Base-by-base conservation (phyloP, 2,797 vertebrate species). In the Smutsia gigantea region DNA sequence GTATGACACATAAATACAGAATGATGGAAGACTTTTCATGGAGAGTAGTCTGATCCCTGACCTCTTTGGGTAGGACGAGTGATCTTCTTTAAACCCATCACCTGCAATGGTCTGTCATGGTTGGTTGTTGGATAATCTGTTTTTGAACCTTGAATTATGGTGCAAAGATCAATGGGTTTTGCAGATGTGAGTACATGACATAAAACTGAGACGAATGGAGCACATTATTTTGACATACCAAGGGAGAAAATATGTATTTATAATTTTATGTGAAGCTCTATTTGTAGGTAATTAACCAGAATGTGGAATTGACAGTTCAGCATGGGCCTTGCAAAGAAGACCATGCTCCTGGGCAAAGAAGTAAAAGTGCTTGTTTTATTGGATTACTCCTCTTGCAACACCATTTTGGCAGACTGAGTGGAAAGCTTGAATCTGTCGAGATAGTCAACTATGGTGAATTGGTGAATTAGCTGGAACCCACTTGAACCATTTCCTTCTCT, bases 111-210 rank as follows among this genome's bases (percentile, higher is more conserved):
- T 69, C 87, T 85, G 77, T 96, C 93, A 89, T 83, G 66, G 14
- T 46, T 79, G 68, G 82, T 53, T 79, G n/a, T 91, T 87, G 75
- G 75, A 53, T 94, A 92, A 96, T 96, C 61, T 97, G 93, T 89
- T 95, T 97, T 82, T 97, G 77, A 97, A 97, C 78, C 34, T 83
- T 85, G 93, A 97, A 31, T 94, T 96, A 87, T 64, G 85, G 79
- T 87, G 34, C 14, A 91, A 81, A 96, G 96, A 97, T 90, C 95
- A 94, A 98, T 92, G 83, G 72, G 29, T 95, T 98, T 97, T 90
- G 71, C 94, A 97, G 87, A 92, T 93, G 81, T 92, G 46, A 23
- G 23, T 63, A 46, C 75, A 23, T 95, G 88, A 96, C 69, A 64
- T 81, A 94, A 96, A 95, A 82, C 53, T 31, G 82, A 82, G 63